Evolutionary conservation across 2,797 vertebrate genomes (phyloP).

Genomic region (Phrynocephalus forsythii): DNA sequence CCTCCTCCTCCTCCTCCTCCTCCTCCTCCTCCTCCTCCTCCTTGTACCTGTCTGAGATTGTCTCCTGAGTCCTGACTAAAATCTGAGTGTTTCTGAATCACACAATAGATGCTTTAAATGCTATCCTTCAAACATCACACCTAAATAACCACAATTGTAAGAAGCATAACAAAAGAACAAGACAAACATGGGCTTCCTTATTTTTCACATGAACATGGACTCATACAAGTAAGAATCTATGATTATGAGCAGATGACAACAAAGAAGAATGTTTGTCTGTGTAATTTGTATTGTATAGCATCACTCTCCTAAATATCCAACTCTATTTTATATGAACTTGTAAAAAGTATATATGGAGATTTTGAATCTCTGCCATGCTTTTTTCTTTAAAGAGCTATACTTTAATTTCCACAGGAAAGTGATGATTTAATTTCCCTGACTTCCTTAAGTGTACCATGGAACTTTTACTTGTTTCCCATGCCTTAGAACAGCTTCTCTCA

Average conservation of each 20-base stretch:
- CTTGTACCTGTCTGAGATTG: background rate
- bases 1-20: no score
- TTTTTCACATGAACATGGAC: background rate
- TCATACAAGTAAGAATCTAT: background rate
- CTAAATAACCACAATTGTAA: background rate
- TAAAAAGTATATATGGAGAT: background rate
- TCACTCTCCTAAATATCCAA: background rate
- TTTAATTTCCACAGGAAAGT: background rate
- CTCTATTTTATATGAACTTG: background rate
- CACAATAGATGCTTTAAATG: background rate
- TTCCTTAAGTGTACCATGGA: background rate
- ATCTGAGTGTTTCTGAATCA: background rate
- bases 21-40: no score
- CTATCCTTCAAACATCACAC: background rate
- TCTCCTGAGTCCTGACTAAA: background rate
- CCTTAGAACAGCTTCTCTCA: background rate
- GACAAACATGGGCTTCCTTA: background rate
- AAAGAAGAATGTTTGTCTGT: background rate
- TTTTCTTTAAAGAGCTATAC: background rate
- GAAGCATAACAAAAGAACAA: background rate
- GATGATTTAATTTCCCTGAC: background rate
- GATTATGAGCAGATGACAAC: background rate
- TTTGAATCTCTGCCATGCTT: no score
- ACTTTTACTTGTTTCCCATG: background rate
- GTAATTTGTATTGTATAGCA: background rate